These are phyloP conservation scores for Pilophorus perplexus DNA, from an alignment of 2,888 invertebrate genomes.

Conservation along the genomic window DNA sequence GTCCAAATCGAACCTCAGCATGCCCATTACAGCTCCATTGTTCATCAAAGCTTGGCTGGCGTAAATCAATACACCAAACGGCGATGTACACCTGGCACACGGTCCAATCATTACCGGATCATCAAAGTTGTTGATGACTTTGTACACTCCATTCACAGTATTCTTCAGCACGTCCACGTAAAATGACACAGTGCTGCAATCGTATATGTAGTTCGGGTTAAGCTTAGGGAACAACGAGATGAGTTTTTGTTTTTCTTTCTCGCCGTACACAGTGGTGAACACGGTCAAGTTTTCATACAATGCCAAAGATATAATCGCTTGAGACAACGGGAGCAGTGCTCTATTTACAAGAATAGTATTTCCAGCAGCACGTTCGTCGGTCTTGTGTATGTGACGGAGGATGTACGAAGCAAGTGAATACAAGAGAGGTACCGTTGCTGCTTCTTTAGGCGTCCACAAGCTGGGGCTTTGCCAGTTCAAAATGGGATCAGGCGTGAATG, in stretches of 20 bases:
- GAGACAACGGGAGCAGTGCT: slow-evolving; percentile 59
- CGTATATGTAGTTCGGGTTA: slow-evolving; percentile 14
- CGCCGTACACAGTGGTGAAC: slow-evolving; percentile 54
- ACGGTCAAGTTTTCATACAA: slow-evolving; percentile 57
- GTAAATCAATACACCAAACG: neutral
- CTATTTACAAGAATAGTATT: slow-evolving; percentile 55
- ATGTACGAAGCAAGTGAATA: slow-evolving; percentile 53
- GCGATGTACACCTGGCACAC: slow-evolving; percentile 8
- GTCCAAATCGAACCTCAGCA: slow-evolving; percentile 5
- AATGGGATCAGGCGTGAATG: slow-evolving; percentile 48
- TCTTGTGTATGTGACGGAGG: slow-evolving; percentile 12
- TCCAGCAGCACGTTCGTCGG: neutral
- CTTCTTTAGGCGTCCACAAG: slow-evolving; percentile 56
- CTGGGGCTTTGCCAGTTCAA: slow-evolving; percentile 56
- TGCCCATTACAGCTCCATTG: neutral
- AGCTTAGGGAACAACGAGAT: slow-evolving; percentile 15
- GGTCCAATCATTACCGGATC: slow-evolving; percentile 17
- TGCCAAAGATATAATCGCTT: slow-evolving; percentile 58
- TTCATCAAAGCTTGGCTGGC: slow-evolving; percentile 7
- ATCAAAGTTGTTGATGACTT: slow-evolving; percentile 33
- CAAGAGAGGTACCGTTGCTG: slow-evolving; percentile 58
- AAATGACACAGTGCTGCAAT: neutral
- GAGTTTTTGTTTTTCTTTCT: slow-evolving; percentile 5
- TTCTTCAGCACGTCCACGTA: slow-evolving; percentile 11
- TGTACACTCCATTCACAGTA: slow-evolving; percentile 17